Evolutionary conservation across 1,140 invertebrate genomes (phyloP), one percentile per base, ranked within the genome.

Genomic region (Ladona fulva): DNA sequence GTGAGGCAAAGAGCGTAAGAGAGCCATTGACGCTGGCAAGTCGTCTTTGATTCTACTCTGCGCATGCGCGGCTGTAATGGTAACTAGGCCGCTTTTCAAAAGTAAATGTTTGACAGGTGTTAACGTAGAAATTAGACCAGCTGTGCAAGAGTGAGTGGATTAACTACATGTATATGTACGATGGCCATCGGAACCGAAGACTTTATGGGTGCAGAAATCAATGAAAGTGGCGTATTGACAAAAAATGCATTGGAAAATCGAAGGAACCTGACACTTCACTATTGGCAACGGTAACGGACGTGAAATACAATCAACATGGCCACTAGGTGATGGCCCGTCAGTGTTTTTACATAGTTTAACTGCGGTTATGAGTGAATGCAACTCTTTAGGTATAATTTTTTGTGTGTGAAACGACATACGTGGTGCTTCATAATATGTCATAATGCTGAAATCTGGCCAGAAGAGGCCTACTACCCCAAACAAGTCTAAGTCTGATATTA

Each of bases 371-470:
- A 77, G 42, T 77, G 12, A 12, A 42, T 24, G 24, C 12, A 25
- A 24, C 12, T 42, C 19, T 16, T 19, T 66, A 66, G 37, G 14
- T 44, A 77, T 42, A 1, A n/a, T 78, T 73, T 75, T 78, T 79
- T 8, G 52, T 76, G 74, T 76, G 76, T 76, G 74, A 78, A 76
- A 77, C 77, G 37, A 76, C 59, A 14, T 75, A 80, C 24, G 76
- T 75, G 25, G 29, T 78, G 8, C 25, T 73, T 19, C 42, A 82
- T 79, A 82, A 76, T 81, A 82, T 82, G 82, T 80, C 81, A 83
- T 82, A 82, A 83, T 83, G 82, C 81, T 81, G 80, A 83, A 82
- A 80, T 74, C 79, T 82, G 82, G 82, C 82, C 82, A 82, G 77
- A 82, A 81, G 78, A 82, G 82, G 82, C 82, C 82, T 80, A 83